Evolutionary conservation across 2,888 invertebrate genomes (phyloP).

Genomic region (Nomada flava): DNA sequence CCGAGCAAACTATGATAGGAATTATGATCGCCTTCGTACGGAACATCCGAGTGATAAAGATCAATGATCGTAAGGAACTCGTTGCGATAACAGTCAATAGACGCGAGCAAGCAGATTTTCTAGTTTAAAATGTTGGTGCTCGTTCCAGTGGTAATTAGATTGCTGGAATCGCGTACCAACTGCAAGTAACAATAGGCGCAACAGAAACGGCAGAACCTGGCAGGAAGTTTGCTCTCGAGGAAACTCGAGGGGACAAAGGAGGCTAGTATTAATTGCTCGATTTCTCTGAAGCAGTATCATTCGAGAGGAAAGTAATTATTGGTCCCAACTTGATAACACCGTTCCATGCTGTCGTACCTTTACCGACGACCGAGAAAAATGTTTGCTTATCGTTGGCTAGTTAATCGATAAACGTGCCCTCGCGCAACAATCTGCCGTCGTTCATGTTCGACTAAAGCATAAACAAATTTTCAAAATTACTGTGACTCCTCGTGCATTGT

Average conservation of each 20-base stretch:
- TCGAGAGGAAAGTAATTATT: slow-evolving; percentile 69
- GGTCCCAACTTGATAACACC: slow-evolving; percentile 65
- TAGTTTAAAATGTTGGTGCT: slow-evolving; percentile 40
- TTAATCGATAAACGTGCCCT: slow-evolving; percentile 41
- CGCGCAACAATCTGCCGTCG: neutral
- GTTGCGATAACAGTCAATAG: neutral
- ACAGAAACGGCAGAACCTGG: slow-evolving; percentile 49
- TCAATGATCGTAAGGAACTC: neutral
- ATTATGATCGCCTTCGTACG: neutral
- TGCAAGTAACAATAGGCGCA: slow-evolving; percentile 62
- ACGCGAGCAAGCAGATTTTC: slow-evolving; percentile 36
- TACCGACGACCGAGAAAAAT: slow-evolving; percentile 57
- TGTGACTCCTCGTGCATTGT: no score
- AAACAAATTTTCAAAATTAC: no score
- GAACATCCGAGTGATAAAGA: neutral
- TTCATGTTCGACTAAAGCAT: no score
- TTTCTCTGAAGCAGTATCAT: slow-evolving; percentile 63
- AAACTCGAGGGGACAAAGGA: slow-evolving; percentile 68
- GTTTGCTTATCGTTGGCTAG: slow-evolving; percentile 49
- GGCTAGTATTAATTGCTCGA: slow-evolving; percentile 72
- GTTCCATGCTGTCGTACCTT: slow-evolving; percentile 48
- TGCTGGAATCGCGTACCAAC: slow-evolving; percentile 59
- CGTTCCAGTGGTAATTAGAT: slow-evolving; percentile 60
- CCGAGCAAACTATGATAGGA: no score
- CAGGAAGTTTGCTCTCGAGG: slow-evolving; percentile 67